A percentile compares a stretch with the other conserved stretches of the same genome.
These are phyloP conservation scores for Sitta carolinensis DNA, from an alignment of 2,797 vertebrate species.

Conservation along the genomic window DNA sequence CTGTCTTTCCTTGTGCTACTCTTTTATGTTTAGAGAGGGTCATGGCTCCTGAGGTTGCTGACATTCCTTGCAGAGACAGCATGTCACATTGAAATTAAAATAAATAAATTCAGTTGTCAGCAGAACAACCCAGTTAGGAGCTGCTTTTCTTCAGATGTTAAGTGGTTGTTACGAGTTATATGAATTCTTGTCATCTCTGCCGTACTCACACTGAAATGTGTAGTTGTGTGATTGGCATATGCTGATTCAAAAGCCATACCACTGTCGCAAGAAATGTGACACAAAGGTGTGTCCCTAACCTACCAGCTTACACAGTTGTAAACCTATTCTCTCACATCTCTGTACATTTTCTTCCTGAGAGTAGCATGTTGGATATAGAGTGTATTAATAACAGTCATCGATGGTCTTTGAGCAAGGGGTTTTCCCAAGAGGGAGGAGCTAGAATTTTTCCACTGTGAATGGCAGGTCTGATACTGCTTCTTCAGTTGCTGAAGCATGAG, in stretches of 20 bases:
- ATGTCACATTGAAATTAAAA: constrained; percentile 11
- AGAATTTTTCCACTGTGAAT: background rate
- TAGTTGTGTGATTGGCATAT: rapidly evolving
- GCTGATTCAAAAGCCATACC: background rate
- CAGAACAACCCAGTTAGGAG: background rate
- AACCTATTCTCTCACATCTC: rapidly evolving
- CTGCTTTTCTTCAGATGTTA: background rate
- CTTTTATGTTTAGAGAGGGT: background rate
- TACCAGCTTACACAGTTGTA: background rate
- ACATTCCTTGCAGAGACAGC: background rate
- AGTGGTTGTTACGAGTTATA: background rate
- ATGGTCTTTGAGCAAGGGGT: background rate
- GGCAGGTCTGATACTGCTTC: background rate
- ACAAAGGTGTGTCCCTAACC: background rate
- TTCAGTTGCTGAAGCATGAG: background rate
- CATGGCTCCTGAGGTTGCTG: background rate
- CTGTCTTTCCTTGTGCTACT: background rate
- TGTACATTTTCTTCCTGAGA: background rate
- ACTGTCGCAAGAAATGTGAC: background rate
- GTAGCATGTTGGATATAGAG: background rate
- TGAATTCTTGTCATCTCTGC: background rate
- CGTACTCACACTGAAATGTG: background rate
- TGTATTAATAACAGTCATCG: background rate
- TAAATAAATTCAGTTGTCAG: constrained; percentile 25
- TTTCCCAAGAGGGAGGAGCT: background rate